Conservation (phyloP, 2,113 vertebrate species). For the Tor tambroides region DNA sequence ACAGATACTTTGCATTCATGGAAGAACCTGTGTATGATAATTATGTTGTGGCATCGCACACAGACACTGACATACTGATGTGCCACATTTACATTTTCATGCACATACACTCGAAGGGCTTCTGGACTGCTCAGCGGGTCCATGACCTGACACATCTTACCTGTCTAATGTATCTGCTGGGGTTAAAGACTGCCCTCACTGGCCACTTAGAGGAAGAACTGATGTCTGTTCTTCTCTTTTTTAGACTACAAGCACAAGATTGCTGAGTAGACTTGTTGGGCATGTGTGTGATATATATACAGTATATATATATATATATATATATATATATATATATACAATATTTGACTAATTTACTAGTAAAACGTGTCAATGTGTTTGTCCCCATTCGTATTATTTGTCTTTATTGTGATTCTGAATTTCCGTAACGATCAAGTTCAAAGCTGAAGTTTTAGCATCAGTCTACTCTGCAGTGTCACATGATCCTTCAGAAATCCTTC, state of each 20-base stretch:
- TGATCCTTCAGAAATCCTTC: too few relatives aligned
- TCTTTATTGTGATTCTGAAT: too few relatives aligned
- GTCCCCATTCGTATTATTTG: too few relatives aligned
- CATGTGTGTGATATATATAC: too few relatives aligned
- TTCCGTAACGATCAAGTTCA: too few relatives aligned
- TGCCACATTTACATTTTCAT: neutral
- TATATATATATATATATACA: too few relatives aligned
- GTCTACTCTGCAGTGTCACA: too few relatives aligned
- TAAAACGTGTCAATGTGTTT: too few relatives aligned
- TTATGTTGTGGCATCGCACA: constrained; percentile 1
- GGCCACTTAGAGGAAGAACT: neutral
- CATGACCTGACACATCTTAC: neutral
- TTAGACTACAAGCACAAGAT: neutral
- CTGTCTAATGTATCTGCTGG: neutral
- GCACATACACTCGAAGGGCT: neutral
- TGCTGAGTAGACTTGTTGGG: neutral
- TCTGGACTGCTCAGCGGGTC: neutral
- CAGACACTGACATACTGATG: constrained; percentile 2
- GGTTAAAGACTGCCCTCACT: neutral
- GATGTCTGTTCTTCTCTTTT: neutral
- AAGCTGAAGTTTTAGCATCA: too few relatives aligned
- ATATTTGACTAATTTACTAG: too few relatives aligned
- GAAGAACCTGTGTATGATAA: neutral
- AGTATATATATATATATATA: too few relatives aligned
- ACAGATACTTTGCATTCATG: neutral